phyloP scores from a whole-genome alignment of 2,888 invertebrate genomes.

The Tuberolachnus salignus region DNA sequence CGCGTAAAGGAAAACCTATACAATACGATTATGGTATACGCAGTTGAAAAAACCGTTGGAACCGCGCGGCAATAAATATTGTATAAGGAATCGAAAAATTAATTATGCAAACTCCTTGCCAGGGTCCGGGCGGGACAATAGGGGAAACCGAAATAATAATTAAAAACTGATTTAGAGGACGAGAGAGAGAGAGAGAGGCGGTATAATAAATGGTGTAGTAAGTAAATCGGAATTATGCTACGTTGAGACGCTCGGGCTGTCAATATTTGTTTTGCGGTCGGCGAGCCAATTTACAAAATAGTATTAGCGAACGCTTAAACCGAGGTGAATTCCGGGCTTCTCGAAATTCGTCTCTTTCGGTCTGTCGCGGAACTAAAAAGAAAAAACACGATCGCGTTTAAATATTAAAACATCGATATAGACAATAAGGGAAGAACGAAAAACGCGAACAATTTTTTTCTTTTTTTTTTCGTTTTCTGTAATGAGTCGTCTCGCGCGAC shows the following conservation, averaged over 20 bases:
- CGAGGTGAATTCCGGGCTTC: neutral
- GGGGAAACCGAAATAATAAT: conserved; percentile 4
- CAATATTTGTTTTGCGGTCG: conserved; percentile 33
- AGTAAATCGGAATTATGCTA: conserved; percentile 29
- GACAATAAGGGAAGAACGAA: neutral
- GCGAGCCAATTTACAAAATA: conserved; percentile 27
- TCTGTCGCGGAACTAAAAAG: neutral
- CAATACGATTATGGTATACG: neutral
- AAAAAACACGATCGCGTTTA: neutral
- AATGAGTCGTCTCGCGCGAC: neutral
- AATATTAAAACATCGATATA: conserved; percentile 15
- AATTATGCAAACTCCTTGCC: neutral
- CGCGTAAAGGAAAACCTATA: neutral
- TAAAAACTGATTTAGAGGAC: conserved; percentile 7
- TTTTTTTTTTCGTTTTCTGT: neutral
- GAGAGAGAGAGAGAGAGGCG: neutral
- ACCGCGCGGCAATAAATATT: no score
- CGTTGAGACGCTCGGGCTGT: neutral
- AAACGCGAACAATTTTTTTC: neutral
- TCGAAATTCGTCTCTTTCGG: neutral
- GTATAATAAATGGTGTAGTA: neutral
- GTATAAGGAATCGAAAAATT: neutral
- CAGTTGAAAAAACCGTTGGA: neutral
- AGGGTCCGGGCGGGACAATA: neutral
- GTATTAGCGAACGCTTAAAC: conserved; percentile 37